Percentiles rank a stretch among this genome's conserved stretches.
These are phyloP conservation scores for Nesoenas mayeri DNA, from an alignment of 2,113 vertebrate species.

Conservation along the genomic window DNA sequence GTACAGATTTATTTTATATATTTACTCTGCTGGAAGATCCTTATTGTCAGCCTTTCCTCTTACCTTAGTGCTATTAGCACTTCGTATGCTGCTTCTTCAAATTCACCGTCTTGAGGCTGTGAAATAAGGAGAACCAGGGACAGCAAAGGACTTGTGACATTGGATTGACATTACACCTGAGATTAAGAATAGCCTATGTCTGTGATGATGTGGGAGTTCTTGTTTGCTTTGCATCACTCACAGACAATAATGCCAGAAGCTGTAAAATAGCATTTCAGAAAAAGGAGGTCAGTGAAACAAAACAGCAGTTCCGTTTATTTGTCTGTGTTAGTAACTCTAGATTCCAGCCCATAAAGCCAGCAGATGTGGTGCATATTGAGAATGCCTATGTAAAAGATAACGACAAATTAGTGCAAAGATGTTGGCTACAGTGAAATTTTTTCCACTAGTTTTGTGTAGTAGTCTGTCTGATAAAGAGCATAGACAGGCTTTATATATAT, in stretches of 20 bases:
- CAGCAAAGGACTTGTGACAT: neutral
- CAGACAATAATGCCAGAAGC: neutral
- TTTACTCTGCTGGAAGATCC: neutral
- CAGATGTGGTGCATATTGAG: neutral
- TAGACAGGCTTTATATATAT: neutral
- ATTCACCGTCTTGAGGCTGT: neutral
- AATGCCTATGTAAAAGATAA: neutral
- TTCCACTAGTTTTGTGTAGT: neutral
- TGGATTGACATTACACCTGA: neutral
- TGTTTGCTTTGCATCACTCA: neutral
- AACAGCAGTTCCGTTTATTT: neutral
- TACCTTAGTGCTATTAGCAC: neutral
- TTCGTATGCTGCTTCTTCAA: neutral
- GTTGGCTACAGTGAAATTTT: neutral
- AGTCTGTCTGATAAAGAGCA: neutral
- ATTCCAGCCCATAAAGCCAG: neutral
- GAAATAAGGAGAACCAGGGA: neutral
- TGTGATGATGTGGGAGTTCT: neutral
- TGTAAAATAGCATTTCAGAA: neutral
- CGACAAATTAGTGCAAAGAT: neutral
- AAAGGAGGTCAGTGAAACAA: neutral
- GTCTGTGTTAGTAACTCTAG: neutral
- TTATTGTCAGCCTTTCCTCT: neutral
- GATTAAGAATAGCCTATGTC: neutral
- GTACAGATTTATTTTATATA: neutral